Evolutionary conservation across 2,797 vertebrate genomes (phyloP), one percentile per base, ranked within the genome.

Genomic region (Serranus cabrilla): DNA sequence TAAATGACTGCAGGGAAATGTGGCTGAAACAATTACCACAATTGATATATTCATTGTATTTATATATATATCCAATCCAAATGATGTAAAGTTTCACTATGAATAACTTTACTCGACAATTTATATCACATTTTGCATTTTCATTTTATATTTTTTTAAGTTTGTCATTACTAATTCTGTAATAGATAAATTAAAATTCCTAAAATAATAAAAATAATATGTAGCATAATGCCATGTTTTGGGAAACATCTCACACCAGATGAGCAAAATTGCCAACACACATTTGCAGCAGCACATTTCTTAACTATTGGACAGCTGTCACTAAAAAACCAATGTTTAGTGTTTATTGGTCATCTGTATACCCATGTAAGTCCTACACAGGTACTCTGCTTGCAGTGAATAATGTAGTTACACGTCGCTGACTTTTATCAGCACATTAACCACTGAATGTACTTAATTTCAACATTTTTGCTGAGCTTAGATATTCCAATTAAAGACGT

Each of bases 271-370:
- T n/a, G 49, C 37, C 5, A 21, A 10, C 13, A 55, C n/a, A 45
- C n/a, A 39, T 61, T 42, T 62, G 23, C 37, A 74, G 58, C 54
- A 51, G 47, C 49, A 54, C 2, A 34, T 2, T 73, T 63, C 3
- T 47, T 42, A 43, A 67, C 23, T n/a, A 16, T 31, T 27, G 43
- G 14, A 23, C 34, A 20, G 18, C 42, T 47, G 42, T 39, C 27
- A 39, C 7, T 1, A 65, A 17, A 12, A 43, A 43, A 16, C 42
- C 12, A 49, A 6, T 27, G 6, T 21, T 39, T 27, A 50, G 21
- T 49, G 42, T 67, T 40, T 17, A 46, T 7, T 45, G 42, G 27
- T 52, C 42, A 65, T 21, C 21, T 31, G 1, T 40, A 25, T 12
- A 50, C 18, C 16, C 27, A 9, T 27, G 20, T 71, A 20, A 20